phyloP scores from a whole-genome alignment of 2,113 vertebrate species.

The Nycticryphes semicollaris region DNA sequence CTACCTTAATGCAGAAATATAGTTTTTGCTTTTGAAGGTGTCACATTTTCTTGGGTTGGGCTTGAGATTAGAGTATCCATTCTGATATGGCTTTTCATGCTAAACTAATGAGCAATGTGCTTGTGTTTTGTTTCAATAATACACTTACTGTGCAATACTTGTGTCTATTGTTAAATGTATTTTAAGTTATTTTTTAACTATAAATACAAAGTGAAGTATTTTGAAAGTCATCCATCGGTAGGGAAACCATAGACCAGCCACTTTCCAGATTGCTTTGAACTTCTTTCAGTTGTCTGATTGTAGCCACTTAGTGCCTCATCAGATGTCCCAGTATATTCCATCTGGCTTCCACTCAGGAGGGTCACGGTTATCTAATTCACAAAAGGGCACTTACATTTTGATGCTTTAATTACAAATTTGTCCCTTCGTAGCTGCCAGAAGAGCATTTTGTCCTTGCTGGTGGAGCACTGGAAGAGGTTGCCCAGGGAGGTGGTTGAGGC shows the following conservation, averaged over 20 bases:
- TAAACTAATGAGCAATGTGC: background rate
- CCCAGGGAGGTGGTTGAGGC: too few species aligned
- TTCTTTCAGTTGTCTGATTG: background rate
- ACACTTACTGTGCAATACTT: background rate
- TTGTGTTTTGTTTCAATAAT: background rate
- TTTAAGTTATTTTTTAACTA: background rate
- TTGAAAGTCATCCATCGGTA: fast-evolving
- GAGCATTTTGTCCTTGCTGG: background rate
- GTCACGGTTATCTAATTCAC: background rate
- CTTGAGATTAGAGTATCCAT: background rate
- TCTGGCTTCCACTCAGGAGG: background rate
- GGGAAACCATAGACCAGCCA: background rate
- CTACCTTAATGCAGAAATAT: background rate
- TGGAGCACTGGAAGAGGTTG: too few species aligned
- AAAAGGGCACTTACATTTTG: background rate
- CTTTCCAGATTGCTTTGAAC: background rate
- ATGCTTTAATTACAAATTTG: background rate
- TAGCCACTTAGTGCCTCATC: background rate
- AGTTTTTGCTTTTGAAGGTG: background rate
- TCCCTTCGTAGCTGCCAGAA: background rate
- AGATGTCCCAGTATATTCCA: background rate
- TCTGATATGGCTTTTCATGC: background rate
- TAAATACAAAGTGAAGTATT: background rate
- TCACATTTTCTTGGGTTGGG: background rate
- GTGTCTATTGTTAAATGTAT: background rate